Evolutionary conservation across 2,113 vertebrate genomes (phyloP).

Genomic region (Vimba vimba): DNA sequence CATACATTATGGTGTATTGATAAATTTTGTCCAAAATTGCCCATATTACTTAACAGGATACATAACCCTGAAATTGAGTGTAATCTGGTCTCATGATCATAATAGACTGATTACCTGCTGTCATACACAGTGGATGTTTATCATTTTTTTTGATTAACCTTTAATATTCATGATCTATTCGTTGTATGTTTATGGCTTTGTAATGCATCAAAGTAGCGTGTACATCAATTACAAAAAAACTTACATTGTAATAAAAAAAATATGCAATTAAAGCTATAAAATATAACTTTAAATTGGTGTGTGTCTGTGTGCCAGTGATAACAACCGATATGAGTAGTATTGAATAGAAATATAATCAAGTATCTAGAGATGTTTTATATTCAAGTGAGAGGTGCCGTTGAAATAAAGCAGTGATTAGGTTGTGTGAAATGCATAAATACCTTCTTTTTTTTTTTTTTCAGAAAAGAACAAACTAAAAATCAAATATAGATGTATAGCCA

Average conservation of each 20-base stretch:
- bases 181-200: neutral
- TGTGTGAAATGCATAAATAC: neutral
- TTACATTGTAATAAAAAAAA: neutral
- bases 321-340: neutral
- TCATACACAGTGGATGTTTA: neutral
- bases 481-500: neutral
- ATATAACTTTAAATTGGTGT: neutral
- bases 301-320: neutral
- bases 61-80: neutral
- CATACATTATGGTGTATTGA: neutral
- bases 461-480: neutral
- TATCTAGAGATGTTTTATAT: neutral
- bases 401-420: neutral
- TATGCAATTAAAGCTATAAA: neutral
- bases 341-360: neutral
- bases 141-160: neutral
- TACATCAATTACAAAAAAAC: neutral
- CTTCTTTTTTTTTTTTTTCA: neutral
- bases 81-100: conserved; percentile 13
- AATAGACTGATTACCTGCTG: neutral
- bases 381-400: neutral
- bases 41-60: neutral
- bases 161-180: neutral
- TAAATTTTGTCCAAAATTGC: neutral
- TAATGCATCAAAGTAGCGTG: neutral